These are phyloP conservation scores for Tetranychus cinnabarinus DNA, from an alignment of 1,140 invertebrate species.

Conservation along the genomic window DNA sequence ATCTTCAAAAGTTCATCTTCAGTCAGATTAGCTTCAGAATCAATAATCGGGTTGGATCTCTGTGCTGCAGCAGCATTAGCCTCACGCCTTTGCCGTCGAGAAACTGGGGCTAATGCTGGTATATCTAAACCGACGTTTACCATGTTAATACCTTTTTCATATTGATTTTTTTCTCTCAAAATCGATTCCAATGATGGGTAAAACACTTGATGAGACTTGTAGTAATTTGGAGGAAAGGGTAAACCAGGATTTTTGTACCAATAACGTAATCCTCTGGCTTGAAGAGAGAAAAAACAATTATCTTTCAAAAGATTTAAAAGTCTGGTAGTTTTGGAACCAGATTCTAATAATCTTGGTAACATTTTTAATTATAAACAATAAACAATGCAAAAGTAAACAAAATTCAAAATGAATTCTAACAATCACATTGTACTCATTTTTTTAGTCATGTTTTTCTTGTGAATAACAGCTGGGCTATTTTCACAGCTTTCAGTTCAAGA, in stretches of 20 bases:
- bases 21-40: background rate
- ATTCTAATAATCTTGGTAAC: too few relatives aligned
- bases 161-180: background rate
- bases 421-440: too few relatives aligned
- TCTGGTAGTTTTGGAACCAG: too few relatives aligned
- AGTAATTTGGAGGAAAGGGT: constrained; percentile 2
- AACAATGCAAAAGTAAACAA: too few relatives aligned
- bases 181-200: background rate
- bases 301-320: too few relatives aligned
- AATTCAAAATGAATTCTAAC: too few relatives aligned
- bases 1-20: background rate
- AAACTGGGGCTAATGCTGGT: background rate
- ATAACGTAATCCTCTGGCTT: background rate
- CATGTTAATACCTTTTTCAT: background rate
- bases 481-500: too few relatives aligned
- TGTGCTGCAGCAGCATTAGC: background rate
- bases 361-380: too few relatives aligned
- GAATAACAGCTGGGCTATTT: too few relatives aligned
- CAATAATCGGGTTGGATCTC: background rate
- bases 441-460: too few relatives aligned
- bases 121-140: constrained; percentile 3
- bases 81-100: background rate
- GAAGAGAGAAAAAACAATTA: background rate
- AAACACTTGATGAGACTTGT: background rate
- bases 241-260: background rate